These are phyloP conservation scores for Oegoconia quadripuncta DNA, from an alignment of 2,888 invertebrate species.

Conservation along the genomic window DNA sequence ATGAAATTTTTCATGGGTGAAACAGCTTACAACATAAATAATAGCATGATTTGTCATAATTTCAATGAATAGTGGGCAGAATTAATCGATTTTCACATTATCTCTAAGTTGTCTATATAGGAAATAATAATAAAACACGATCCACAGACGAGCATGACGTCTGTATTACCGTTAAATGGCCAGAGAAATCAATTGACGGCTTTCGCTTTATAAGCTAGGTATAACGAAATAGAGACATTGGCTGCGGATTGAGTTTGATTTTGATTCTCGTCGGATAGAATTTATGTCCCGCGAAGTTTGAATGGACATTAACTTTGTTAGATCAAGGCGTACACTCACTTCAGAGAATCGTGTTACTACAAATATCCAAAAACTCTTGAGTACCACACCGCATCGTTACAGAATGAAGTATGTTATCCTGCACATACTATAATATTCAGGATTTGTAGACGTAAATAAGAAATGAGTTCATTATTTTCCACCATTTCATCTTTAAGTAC, in stretches of 20 bases:
- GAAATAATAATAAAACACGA: background rate
- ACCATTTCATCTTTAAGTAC: too few relatives aligned
- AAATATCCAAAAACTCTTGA: background rate
- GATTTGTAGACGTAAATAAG: too few relatives aligned
- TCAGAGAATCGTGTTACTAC: background rate
- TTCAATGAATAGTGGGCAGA: too few relatives aligned
- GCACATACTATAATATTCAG: too few relatives aligned
- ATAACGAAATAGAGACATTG: constrained; percentile 37
- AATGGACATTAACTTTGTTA: constrained; percentile 53
- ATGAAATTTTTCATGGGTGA: too few relatives aligned
- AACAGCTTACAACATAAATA: too few relatives aligned
- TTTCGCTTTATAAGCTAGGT: constrained; percentile 33
- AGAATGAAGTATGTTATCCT: too few relatives aligned
- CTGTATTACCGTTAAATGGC: constrained; percentile 29
- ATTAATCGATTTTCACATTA: too few relatives aligned
- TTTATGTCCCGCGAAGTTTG: constrained; percentile 49
- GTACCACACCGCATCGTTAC: background rate
- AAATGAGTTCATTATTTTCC: too few relatives aligned
- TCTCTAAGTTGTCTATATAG: background rate
- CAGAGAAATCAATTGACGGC: constrained; percentile 28
- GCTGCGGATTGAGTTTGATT: constrained; percentile 40
- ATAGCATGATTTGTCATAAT: too few relatives aligned
- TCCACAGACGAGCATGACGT: constrained; percentile 20
- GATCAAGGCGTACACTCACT: background rate
- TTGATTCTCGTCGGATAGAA: constrained; percentile 45